These are phyloP conservation scores for Ptilorrhoa leucosticta DNA, from an alignment of 2,113 vertebrate genomes.

Conservation along the genomic window DNA sequence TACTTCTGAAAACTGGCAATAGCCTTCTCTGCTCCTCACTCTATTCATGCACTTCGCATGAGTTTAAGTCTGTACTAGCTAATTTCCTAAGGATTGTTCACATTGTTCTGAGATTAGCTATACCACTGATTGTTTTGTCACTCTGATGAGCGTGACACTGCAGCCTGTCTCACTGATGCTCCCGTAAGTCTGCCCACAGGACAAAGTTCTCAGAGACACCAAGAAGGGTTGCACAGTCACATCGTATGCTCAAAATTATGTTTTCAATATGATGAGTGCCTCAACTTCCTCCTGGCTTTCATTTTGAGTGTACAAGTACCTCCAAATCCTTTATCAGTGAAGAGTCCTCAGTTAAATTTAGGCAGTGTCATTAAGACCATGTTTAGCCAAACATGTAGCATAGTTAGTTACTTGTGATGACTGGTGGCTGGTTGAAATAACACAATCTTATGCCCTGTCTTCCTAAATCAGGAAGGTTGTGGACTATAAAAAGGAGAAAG, in stretches of 20 bases:
- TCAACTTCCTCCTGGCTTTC: neutral
- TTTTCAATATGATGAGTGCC: neutral
- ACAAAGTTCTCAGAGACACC: neutral
- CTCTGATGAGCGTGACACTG: neutral
- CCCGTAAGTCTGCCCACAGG: neutral
- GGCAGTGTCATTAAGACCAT: neutral
- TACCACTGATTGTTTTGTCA: neutral
- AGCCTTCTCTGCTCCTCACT: neutral
- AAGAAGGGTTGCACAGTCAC: neutral
- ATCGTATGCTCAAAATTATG: neutral
- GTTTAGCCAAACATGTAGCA: neutral
- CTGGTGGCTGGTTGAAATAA: neutral
- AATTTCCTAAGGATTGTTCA: neutral
- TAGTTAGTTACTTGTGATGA: neutral
- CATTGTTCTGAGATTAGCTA: neutral
- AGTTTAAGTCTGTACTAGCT: neutral
- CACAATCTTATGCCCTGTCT: neutral
- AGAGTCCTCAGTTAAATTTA: neutral
- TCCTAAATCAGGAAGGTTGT: neutral
- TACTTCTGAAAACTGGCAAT: neutral
- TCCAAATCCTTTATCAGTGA: neutral
- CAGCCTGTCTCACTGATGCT: neutral
- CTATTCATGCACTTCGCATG: neutral
- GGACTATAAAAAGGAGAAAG: neutral
- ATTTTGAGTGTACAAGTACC: neutral